Conservation (phyloP, 2,113 vertebrate species). For the Epinephelus fuscoguttatus region DNA sequence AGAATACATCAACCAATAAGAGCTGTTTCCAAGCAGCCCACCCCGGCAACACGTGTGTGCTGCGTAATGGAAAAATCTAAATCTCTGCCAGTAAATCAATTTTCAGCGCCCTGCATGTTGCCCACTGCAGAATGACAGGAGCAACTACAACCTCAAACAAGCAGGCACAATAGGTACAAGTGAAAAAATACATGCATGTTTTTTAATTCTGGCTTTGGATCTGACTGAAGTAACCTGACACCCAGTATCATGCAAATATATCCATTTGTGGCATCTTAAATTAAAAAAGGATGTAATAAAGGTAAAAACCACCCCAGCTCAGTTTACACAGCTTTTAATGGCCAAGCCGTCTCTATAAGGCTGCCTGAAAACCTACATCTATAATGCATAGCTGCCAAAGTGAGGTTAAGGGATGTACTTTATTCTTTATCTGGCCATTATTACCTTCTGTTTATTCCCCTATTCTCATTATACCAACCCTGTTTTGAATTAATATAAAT, state of each 20-base stretch:
- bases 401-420: neutral
- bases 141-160: conserved; percentile 46
- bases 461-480: neutral
- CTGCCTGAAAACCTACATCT: neutral
- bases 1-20: conserved; percentile 9
- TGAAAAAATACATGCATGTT: neutral
- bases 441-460: neutral
- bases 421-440: too few relatives aligned
- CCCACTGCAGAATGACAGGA: conserved; percentile 63
- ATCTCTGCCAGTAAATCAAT: conserved; percentile 82
- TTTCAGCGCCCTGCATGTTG: conserved; percentile 71
- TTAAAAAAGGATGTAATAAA: neutral
- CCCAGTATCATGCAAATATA: neutral
- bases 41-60: conserved; percentile 46
- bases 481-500: neutral
- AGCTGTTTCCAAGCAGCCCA: conserved; percentile 28
- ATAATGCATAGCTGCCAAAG: neutral
- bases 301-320: neutral
- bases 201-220: conserved; percentile 16
- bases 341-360: neutral
- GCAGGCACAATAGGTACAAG: conserved; percentile 24
- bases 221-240: neutral
- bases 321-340: neutral
- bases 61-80: conserved; percentile 83
- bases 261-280: neutral